Evolutionary conservation across 53 echinoderm and acorn worm genomes (phyloP).

Genomic region (Stichopus horrens): DNA sequence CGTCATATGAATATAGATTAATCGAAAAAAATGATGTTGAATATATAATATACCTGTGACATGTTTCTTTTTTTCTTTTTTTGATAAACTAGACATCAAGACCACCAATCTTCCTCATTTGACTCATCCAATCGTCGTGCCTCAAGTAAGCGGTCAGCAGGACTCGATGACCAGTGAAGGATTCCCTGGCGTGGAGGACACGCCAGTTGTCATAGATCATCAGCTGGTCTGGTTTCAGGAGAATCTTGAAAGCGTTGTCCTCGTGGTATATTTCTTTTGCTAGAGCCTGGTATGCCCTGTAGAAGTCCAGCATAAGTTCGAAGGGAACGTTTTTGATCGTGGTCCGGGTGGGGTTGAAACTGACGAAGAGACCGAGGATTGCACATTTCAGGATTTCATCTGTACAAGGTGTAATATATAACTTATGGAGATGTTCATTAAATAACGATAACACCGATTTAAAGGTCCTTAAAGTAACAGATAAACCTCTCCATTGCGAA

Average conservation of each 20-base stretch:
- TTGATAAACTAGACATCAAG: background rate
- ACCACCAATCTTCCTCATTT: background rate
- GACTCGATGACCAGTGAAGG: slow-evolving; percentile 73
- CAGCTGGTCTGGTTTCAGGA: slow-evolving; percentile 68
- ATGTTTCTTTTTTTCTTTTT: too few relatives aligned
- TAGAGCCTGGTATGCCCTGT: slow-evolving; percentile 67
- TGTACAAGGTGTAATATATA: too few relatives aligned
- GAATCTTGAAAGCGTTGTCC: slow-evolving; percentile 58
- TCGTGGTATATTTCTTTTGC: slow-evolving; percentile 54
- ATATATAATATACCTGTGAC: too few relatives aligned
- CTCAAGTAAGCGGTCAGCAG: slow-evolving; percentile 62
- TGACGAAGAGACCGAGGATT: background rate
- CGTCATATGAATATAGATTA: too few relatives aligned
- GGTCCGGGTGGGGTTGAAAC: slow-evolving; percentile 65
- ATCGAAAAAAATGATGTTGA: too few relatives aligned
- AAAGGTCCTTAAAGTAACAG: too few relatives aligned
- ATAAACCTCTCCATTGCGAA: too few relatives aligned
- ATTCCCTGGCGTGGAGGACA: slow-evolving; percentile 67
- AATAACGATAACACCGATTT: too few relatives aligned
- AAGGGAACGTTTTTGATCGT: slow-evolving; percentile 57
- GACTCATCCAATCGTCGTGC: slow-evolving; percentile 51
- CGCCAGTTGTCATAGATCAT: slow-evolving; percentile 89
- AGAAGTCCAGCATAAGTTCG: slow-evolving; percentile 63
- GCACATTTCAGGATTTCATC: too few relatives aligned
- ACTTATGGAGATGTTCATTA: too few relatives aligned